Evolutionary conservation across 2,113 vertebrate genomes (phyloP), one percentile per base, ranked within the genome.

Genomic region (Syrrhaptes paradoxus): DNA sequence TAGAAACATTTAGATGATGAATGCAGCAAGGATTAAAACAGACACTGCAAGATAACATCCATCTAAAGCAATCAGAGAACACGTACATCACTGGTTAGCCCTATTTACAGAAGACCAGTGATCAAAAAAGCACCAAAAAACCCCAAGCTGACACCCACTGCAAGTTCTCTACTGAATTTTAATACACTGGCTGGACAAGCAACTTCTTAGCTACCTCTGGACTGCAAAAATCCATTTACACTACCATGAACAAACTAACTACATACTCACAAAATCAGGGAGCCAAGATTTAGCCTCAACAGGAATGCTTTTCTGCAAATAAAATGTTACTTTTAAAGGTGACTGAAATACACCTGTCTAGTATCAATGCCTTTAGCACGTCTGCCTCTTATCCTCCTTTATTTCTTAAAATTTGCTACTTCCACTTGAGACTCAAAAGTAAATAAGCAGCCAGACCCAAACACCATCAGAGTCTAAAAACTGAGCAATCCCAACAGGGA

Each of bases 1-100:
- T 43, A 15, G 90, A 93, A 96, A 84, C 61, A 61, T 57, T 76
- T 18, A 67, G 58, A 52, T 90, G 86, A 96, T 89, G 87, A 91
- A 97, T 82, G 73, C 36, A 81, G 63, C 6, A 36, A 57, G 75
- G 72, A 96, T 95, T 93, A 49, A 52, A 85, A 71, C 32, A 87
- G 94, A 96, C 94, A 63, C 32, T 38, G 81, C 68, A 58, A 84
- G 93, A 83, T 76, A 81, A 84, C 25, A 62, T 18, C 67, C 83
- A 77, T 84, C 91, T 34, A 24, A 65, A 78, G 67, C 88, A 83
- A 96, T 94, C 72, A 65, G 78, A 75, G 55, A 43, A 29, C 61
- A 93, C 20, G 54, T 41, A 77, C 57, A 92, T 95, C 93, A 95
- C 17, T 6, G 3, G 72, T 89, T 63, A 84, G 92, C 34, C 24